Evolutionary conservation across 2,888 invertebrate genomes (phyloP), one percentile per base, ranked within the genome.

Genomic region (Endotricha flammealis): DNA sequence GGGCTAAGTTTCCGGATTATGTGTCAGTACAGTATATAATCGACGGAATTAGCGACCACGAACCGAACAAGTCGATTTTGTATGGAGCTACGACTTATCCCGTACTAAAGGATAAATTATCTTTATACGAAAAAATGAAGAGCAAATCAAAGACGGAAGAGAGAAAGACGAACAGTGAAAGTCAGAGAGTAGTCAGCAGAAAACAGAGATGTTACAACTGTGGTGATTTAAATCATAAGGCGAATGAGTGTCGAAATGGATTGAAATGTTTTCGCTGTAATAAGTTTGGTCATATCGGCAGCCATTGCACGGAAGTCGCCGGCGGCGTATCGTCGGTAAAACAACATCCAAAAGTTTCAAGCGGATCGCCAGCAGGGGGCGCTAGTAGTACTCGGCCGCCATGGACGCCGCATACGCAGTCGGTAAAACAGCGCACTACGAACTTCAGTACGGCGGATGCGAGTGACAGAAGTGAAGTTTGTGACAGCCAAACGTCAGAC

Each of bases 1-100:
- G 50, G 3, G 49, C 38, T 0, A 51, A 48, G 30, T 34, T 54
- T 4, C 44, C 50, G 0, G 53, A 54, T 20, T 51, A 53, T 31
- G 46, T 52, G 0, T 39, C 50, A 0, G 48, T 54, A 4, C 36
- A 53, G 29, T 54, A 55, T 24, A 50, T 52, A 4, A 38, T 54
- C 0, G 50, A 55, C 5, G 53, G 51, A 1, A 53, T 56, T 4
- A 6, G 2, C 0, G 53, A 53, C 29, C 8, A 12, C 1, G 45
- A 50, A 9, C 9, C n/a, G 0, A 53, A 54, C 16, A 56, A 56
- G 34, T 6, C 33, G 1, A 38, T 48, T 49, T 53, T 50, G 23
- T 23, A 23, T 9, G 7, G 23, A 23, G 8, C 8, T 23, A 8
- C 23, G 3, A 23, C 23, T n/a, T 23, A 23, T 23, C 23, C 23